phyloP scores from a whole-genome alignment of 2,888 invertebrate species.

The Augochlorella aurata region DNA sequence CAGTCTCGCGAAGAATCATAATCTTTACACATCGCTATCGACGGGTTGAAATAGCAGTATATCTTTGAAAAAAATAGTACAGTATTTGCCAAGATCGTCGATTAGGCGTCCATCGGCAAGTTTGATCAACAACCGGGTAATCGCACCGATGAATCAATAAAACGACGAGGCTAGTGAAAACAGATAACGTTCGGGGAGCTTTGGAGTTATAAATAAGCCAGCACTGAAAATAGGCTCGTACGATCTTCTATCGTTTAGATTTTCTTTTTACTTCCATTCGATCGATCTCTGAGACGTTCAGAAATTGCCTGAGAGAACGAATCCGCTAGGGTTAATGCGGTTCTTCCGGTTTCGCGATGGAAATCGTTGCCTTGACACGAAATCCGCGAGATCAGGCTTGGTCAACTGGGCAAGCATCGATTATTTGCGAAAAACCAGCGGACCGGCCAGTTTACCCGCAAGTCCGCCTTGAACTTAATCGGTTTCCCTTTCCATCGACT shows the following conservation, averaged over 20 bases:
- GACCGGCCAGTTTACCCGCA: not conserved
- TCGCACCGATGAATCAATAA: not conserved
- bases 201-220: not conserved
- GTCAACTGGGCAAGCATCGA: constrained; percentile 1
- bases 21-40: not conserved
- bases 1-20: too few species aligned
- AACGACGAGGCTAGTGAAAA: not conserved
- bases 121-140: not conserved
- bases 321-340: not conserved
- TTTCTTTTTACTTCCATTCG: not conserved
- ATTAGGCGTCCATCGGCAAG: not conserved
- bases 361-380: constrained; percentile 42
- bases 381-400: constrained; percentile 28
- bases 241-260: not conserved
- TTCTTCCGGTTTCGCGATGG: constrained; percentile 7
- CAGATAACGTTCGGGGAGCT: not conserved
- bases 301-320: too few species aligned
- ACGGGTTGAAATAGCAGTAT: not conserved
- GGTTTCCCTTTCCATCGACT: not conserved
- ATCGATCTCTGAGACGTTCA: too few species aligned
- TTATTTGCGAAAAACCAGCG: constrained; percentile 23
- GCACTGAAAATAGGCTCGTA: not conserved
- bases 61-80: not conserved
- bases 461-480: constrained; percentile 22
- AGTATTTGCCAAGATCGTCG: not conserved